Evolutionary conservation across 2,113 vertebrate species (phyloP).

Genomic region (Scatophagus argus): DNA sequence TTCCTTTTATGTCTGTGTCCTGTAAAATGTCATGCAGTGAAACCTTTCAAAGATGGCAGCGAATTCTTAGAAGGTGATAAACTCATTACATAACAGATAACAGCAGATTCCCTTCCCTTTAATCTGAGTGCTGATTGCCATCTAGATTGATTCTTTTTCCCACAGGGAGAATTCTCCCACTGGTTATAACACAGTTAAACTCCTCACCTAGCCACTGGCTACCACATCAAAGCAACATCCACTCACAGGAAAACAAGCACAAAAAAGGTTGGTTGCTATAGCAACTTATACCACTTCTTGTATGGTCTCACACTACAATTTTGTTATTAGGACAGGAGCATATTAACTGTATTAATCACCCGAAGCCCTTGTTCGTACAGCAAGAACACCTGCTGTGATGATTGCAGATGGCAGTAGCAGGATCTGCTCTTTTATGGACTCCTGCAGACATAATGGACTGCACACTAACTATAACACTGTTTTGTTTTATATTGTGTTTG

Average conservation of each 20-base stretch:
- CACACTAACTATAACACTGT: background rate
- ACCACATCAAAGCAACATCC: conserved; percentile 73
- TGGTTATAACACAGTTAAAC: conserved; percentile 69
- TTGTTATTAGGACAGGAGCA: conserved; percentile 55
- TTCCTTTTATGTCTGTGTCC: background rate
- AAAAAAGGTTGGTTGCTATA: conserved; percentile 63
- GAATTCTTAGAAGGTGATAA: conserved; percentile 4
- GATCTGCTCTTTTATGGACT: conserved; percentile 17
- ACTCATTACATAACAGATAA: conserved; percentile 6
- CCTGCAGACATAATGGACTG: background rate
- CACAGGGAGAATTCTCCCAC: conserved; percentile 47
- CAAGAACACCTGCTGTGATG: conserved; percentile 45
- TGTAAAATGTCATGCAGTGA: conserved; percentile 5
- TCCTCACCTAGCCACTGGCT: conserved; percentile 69
- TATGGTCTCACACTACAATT: conserved; percentile 37
- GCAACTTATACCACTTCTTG: conserved; percentile 62
- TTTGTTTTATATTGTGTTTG: too few relatives aligned
- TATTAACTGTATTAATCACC: conserved; percentile 68
- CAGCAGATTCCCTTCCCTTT: conserved; percentile 19
- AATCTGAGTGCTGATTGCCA: conserved; percentile 44
- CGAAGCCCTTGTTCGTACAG: conserved; percentile 23
- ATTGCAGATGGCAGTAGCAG: conserved; percentile 43
- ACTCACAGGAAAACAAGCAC: conserved; percentile 65
- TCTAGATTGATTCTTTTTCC: conserved; percentile 40
- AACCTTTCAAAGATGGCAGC: conserved; percentile 11